Conservation (phyloP, 2,888 invertebrate genomes). For the Disparrhopalites patrizii region DNA sequence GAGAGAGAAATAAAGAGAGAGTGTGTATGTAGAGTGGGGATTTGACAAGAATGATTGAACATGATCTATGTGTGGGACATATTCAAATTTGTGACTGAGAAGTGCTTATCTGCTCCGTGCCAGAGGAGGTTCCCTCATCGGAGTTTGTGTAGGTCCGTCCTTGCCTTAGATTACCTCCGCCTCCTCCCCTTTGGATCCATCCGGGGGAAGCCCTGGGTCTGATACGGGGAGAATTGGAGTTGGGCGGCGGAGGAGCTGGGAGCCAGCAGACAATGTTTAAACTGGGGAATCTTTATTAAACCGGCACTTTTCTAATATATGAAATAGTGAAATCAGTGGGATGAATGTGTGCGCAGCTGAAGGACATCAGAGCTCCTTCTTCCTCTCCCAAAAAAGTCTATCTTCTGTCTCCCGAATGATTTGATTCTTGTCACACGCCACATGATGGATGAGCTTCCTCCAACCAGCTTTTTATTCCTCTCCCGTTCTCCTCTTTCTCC, state of each 20-base stretch:
- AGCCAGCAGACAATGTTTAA: too few relatives aligned
- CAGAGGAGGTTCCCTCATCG: not conserved
- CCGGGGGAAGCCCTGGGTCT: too few relatives aligned
- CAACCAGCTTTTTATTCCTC: not conserved
- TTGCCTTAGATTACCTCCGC: not conserved
- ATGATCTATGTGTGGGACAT: slow-evolving; percentile 18
- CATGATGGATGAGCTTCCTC: slow-evolving; percentile 22
- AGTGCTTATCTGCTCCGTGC: slow-evolving; percentile 22
- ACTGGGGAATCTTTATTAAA: slow-evolving; percentile 9
- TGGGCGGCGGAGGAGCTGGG: too few relatives aligned
- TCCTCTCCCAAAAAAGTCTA: too few relatives aligned
- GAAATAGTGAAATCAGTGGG: slow-evolving; percentile 6
- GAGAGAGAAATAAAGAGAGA: too few relatives aligned
- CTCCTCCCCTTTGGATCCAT: not conserved
- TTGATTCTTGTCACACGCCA: slow-evolving; percentile 19
- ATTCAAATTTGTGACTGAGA: slow-evolving; percentile 28
- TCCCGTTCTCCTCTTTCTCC: not conserved
- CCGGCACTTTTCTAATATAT: too few relatives aligned
- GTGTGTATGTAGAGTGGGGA: slow-evolving; percentile 14
- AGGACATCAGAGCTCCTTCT: too few relatives aligned
- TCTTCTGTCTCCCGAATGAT: slow-evolving; percentile 4
- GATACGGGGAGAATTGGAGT: too few relatives aligned
- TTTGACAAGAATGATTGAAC: slow-evolving; percentile 29
- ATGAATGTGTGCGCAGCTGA: too few relatives aligned
- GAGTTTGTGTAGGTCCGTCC: too few relatives aligned